A percentile compares a stretch with the other conserved stretches of the same genome.
phyloP scores from a whole-genome alignment of 2,888 invertebrate genomes.

The Ptycholaimellus sp. region DNA sequence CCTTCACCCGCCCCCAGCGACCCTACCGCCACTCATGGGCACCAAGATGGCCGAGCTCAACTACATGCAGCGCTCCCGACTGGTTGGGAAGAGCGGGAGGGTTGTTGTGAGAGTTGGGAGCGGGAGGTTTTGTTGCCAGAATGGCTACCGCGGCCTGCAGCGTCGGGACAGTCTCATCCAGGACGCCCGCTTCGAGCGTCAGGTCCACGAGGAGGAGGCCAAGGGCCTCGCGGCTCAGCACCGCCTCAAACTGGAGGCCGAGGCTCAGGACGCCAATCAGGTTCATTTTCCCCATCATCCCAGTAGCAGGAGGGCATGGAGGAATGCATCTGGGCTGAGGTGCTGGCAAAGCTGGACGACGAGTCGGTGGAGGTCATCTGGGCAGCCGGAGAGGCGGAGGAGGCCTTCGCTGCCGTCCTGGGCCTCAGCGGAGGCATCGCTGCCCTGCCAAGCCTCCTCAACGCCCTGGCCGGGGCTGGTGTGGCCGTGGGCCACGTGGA shows the following conservation, averaged over 20 bases:
- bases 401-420: too few relatives aligned
- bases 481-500: background rate
- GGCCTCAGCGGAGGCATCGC: too few relatives aligned
- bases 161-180: slow-evolving; percentile 82
- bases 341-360: slow-evolving; percentile 19
- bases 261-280: background rate
- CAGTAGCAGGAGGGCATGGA: too few relatives aligned
- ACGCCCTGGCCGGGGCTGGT: too few relatives aligned
- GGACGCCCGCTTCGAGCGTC: slow-evolving; percentile 70
- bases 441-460: too few relatives aligned
- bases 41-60: slow-evolving; percentile 3
- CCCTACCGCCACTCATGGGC: background rate
- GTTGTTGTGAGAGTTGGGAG: too few relatives aligned
- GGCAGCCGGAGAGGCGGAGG: slow-evolving; percentile 8
- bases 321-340: slow-evolving; percentile 7
- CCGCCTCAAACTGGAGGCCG: background rate
- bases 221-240: background rate
- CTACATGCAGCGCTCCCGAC: slow-evolving; percentile 1
- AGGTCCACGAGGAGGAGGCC: background rate
- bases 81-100: background rate
- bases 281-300: too few relatives aligned
- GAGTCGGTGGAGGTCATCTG: slow-evolving; percentile 20
- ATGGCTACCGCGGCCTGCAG: slow-evolving; percentile 61
- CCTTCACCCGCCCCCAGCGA: too few relatives aligned
- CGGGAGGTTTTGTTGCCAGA: slow-evolving; percentile 38